phyloP scores from a whole-genome alignment of 2,113 vertebrate species.

The Mustela nigripes region DNA sequence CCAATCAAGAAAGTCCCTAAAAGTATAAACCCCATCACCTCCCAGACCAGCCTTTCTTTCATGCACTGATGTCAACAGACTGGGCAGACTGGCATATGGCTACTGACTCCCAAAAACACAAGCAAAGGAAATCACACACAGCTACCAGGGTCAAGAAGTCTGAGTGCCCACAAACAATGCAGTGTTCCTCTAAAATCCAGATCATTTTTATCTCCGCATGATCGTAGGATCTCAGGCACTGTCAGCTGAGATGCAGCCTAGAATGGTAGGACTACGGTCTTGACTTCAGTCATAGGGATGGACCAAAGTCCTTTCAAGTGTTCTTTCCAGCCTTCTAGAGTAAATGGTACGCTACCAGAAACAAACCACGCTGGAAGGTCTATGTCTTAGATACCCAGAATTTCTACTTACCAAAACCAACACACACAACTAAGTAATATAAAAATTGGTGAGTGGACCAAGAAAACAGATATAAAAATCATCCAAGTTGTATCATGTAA shows the following conservation, averaged over 20 bases:
- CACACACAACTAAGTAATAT: background rate
- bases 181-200: background rate
- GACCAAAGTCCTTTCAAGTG: background rate
- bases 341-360: background rate
- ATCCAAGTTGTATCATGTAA: background rate
- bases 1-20: background rate
- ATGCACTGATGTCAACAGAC: background rate
- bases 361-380: background rate
- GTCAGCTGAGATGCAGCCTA: background rate
- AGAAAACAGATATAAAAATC: slow-evolving; percentile 5
- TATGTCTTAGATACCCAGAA: background rate
- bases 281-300: background rate
- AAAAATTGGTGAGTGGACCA: background rate
- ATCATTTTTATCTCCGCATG: background rate
- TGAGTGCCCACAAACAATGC: background rate
- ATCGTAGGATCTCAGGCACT: background rate
- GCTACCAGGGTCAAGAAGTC: background rate
- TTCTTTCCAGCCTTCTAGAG: background rate
- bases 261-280: background rate
- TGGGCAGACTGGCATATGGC: background rate
- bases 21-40: background rate
- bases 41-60: background rate
- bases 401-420: background rate
- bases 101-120: background rate
- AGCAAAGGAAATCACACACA: background rate